phyloP scores from a whole-genome alignment of 2,888 invertebrate species.

The Odontomyia ornata region DNA sequence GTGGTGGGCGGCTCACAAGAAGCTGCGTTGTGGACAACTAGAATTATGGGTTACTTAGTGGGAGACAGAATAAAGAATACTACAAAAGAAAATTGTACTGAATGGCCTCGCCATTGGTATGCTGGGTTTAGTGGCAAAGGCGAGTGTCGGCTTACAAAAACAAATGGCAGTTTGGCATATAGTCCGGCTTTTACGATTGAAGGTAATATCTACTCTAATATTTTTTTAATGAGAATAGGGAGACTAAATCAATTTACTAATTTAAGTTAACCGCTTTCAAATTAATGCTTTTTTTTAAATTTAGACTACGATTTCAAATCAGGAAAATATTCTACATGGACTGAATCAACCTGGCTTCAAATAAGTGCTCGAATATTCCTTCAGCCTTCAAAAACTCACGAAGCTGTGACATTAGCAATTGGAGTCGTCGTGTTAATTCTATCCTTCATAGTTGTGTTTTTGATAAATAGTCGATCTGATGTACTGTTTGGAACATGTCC shows the following conservation, averaged over 20 bases:
- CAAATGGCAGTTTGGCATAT: conserved; percentile 77
- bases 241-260: not conserved
- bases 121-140: conserved; percentile 73
- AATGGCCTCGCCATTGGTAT: conserved; percentile 69
- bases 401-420: conserved; percentile 60
- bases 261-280: not conserved
- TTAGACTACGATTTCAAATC: conserved; percentile 81
- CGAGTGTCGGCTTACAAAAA: conserved; percentile 76
- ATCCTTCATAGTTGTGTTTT: conserved; percentile 62
- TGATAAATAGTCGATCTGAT: conserved; percentile 62
- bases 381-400: conserved; percentile 67
- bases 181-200: conserved; percentile 84
- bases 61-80: conserved; percentile 54
- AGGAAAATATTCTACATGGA: conserved; percentile 84
- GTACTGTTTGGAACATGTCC: conserved; percentile 61
- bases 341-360: conserved; percentile 84
- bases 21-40: conserved; percentile 61
- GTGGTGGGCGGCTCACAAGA: conserved; percentile 60
- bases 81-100: conserved; percentile 64
- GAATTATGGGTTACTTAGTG: conserved; percentile 61
- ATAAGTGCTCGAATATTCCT: conserved; percentile 82
- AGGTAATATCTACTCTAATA: conserved; percentile 64
- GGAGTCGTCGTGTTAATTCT: conserved; percentile 61
- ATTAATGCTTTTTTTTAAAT: too few species aligned
- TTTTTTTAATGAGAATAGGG: not conserved